phyloP scores from a whole-genome alignment of 2,797 vertebrate species.

The Sphenodon punctatus region DNA sequence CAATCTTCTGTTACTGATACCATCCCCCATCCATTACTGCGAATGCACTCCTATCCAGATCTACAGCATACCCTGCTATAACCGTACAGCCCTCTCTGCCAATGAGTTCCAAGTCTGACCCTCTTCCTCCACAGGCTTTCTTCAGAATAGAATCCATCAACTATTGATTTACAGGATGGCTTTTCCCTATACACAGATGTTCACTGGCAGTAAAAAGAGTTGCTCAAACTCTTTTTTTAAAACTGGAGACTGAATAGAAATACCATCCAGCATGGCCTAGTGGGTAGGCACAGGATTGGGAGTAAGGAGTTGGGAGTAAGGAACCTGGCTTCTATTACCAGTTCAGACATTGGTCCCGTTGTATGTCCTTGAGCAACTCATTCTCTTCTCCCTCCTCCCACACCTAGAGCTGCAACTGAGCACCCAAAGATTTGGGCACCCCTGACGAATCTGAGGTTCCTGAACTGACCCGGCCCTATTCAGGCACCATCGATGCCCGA shows the following conservation, averaged over 20 bases:
- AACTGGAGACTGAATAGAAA: background rate
- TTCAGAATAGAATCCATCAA: background rate
- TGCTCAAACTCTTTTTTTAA: background rate
- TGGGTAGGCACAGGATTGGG: background rate
- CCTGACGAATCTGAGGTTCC: no score
- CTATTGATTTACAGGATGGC: background rate
- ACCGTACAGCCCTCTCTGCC: background rate
- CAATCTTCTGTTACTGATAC: no score
- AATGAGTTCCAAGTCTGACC: no score
- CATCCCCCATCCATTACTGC: no score
- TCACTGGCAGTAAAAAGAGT: background rate
- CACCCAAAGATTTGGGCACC: no score
- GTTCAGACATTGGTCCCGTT: background rate
- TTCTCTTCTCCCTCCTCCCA: background rate
- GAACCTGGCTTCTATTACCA: background rate
- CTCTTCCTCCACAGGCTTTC: no score
- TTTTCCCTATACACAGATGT: background rate
- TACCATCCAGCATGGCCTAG: background rate
- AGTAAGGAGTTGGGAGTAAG: no score
- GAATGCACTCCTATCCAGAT: background rate
- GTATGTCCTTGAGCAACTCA: background rate
- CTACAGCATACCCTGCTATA: background rate
- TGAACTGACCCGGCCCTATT: no score
- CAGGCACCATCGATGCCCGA: no score
- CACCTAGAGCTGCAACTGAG: no score